These are phyloP conservation scores for Hyperopisus bebe DNA, from an alignment of 2,113 vertebrate genomes.

Conservation along the genomic window DNA sequence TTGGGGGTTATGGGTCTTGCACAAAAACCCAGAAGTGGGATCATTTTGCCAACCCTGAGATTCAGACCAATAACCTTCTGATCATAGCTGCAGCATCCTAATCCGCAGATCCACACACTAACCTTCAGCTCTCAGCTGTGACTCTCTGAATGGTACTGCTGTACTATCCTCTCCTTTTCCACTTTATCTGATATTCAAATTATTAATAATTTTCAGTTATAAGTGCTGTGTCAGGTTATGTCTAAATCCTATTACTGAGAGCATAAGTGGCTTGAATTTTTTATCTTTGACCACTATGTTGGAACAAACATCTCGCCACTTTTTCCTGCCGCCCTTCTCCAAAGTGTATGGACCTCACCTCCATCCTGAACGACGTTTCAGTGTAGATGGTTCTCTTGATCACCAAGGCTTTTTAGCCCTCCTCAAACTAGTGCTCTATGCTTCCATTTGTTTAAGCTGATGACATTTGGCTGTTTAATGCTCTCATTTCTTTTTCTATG, in stretches of 20 bases:
- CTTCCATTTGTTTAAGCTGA: neutral
- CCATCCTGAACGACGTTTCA: neutral
- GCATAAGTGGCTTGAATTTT: neutral
- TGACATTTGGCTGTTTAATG: neutral
- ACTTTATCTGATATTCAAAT: neutral
- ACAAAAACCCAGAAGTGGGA: neutral
- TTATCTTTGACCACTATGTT: neutral
- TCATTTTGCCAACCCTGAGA: neutral
- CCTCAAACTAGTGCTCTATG: neutral
- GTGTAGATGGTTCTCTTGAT: neutral
- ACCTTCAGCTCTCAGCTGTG: neutral
- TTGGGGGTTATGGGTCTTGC: neutral
- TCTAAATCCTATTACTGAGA: neutral
- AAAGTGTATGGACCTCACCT: neutral
- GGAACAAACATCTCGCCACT: neutral
- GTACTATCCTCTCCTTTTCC: neutral
- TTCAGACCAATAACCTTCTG: neutral
- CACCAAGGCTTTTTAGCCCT: neutral
- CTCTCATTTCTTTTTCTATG: neutral
- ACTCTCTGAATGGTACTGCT: neutral
- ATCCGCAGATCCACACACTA: neutral
- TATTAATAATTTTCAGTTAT: neutral
- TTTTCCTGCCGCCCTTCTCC: neutral
- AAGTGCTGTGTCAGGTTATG: neutral
- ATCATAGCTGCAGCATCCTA: neutral